Conservation (phyloP, 2,113 vertebrate species). For the Notothenia coriiceps region DNA sequence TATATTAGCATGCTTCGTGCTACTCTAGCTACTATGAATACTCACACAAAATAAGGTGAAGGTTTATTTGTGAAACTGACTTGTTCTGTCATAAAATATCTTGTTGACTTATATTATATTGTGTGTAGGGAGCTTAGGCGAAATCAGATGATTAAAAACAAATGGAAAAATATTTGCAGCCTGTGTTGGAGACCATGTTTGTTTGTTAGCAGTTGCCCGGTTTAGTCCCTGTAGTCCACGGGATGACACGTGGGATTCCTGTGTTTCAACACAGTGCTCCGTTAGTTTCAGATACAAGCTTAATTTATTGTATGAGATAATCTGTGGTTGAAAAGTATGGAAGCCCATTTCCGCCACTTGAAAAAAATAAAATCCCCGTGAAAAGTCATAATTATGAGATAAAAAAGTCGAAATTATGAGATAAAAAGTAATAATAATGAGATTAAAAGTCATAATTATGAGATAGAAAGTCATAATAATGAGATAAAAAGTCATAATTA, state of each 20-base stretch:
- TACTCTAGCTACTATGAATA: slow-evolving; percentile 11
- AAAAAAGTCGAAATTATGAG: too few species aligned
- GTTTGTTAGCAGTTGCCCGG: slow-evolving; percentile 10
- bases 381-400: too few species aligned
- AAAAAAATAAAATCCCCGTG: too few species aligned
- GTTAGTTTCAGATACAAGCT: background rate
- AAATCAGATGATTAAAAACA: background rate
- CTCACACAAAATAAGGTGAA: background rate
- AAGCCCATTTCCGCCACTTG: too few species aligned
- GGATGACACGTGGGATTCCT: slow-evolving; percentile 1
- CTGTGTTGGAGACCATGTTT: background rate
- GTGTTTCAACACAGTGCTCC: slow-evolving; percentile 7
- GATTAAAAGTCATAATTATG: too few species aligned
- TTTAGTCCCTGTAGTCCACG: slow-evolving; percentile 1
- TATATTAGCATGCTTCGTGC: background rate
- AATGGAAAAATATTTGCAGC: too few species aligned
- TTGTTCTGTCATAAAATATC: background rate
- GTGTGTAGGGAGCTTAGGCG: background rate
- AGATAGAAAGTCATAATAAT: too few species aligned
- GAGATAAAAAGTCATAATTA: too few species aligned
- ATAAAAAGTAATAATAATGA: too few species aligned
- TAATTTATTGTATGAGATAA: background rate
- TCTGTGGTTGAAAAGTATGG: background rate
- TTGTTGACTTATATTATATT: background rate
- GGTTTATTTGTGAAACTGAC: background rate